A percentile compares a stretch with the other conserved stretches of the same genome.
These are phyloP conservation scores for Leptonema lineaticorne DNA, from an alignment of 1,140 invertebrate species.

Conservation along the genomic window DNA sequence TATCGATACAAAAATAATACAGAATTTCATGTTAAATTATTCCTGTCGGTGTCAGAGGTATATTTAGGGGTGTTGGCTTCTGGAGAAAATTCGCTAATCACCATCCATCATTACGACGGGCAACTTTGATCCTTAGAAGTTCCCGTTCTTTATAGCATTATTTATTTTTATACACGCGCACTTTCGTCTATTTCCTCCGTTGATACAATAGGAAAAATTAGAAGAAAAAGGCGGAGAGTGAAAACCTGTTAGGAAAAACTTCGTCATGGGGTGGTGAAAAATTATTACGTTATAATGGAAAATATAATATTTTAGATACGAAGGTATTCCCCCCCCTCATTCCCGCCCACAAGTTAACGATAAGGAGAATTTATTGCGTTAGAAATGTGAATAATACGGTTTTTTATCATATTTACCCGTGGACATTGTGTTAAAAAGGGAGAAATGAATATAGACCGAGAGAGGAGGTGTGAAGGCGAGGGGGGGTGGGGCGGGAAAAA, in stretches of 20 bases:
- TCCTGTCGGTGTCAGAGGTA: slow-evolving; percentile 4
- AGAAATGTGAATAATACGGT: not conserved
- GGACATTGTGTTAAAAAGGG: not conserved
- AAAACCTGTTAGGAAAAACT: too few species aligned
- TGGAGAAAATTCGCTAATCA: slow-evolving; percentile 20
- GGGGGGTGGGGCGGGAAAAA: too few species aligned
- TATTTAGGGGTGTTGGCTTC: not conserved
- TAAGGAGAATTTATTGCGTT: not conserved
- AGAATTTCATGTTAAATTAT: slow-evolving; percentile 4
- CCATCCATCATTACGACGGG: slow-evolving; percentile 23
- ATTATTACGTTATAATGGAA: not conserved
- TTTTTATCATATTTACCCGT: not conserved
- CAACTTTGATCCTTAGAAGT: slow-evolving; percentile 13
- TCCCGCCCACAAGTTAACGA: not conserved
- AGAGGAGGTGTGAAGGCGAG: too few species aligned
- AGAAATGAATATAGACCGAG: not conserved
- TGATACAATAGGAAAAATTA: slow-evolving; percentile 10
- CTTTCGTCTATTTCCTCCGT: not conserved
- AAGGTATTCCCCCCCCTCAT: too few species aligned
- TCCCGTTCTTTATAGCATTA: not conserved
- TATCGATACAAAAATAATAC: too few species aligned
- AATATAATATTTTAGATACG: too few species aligned
- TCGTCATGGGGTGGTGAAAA: not conserved
- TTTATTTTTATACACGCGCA: not conserved
- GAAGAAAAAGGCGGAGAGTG: not conserved